A percentile compares a stretch with the other conserved stretches of the same genome.
phyloP scores from a whole-genome alignment of 2,797 vertebrate species.

The Cottoperca gobio region DNA sequence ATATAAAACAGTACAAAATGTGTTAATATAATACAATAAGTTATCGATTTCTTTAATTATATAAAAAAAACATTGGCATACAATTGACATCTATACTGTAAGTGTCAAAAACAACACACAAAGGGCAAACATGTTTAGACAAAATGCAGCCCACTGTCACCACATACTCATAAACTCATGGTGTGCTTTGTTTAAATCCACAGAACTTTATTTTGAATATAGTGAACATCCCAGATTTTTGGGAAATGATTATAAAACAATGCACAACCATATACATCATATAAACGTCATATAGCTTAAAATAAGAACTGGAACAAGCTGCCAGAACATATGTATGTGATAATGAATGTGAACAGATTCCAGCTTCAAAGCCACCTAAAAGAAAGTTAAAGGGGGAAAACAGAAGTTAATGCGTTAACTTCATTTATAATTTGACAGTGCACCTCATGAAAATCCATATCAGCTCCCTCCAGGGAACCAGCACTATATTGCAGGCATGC shows the following conservation, averaged over 20 bases:
- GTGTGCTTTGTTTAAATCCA: slow-evolving; percentile 5
- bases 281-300: neutral
- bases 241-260: neutral
- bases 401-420: slow-evolving; percentile 17
- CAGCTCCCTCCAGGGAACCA: slow-evolving; percentile 42
- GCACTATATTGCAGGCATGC: slow-evolving; percentile 18
- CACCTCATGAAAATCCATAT: slow-evolving; percentile 50
- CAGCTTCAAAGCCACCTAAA: slow-evolving; percentile 3
- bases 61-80: no score
- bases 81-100: neutral
- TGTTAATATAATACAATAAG: neutral
- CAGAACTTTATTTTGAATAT: no score
- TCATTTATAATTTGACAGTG: slow-evolving; percentile 34
- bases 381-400: neutral
- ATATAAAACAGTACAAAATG: neutral
- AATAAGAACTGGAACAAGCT: neutral
- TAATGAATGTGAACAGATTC: neutral
- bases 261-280: neutral
- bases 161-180: neutral
- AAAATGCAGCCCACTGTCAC: neutral
- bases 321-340: neutral
- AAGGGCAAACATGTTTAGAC: neutral
- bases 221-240: neutral
- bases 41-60: no score
- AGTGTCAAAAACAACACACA: neutral